Evolutionary conservation across 2,888 invertebrate genomes (phyloP), one percentile per base, ranked within the genome.

Genomic region (Chymomyza amoena): DNA sequence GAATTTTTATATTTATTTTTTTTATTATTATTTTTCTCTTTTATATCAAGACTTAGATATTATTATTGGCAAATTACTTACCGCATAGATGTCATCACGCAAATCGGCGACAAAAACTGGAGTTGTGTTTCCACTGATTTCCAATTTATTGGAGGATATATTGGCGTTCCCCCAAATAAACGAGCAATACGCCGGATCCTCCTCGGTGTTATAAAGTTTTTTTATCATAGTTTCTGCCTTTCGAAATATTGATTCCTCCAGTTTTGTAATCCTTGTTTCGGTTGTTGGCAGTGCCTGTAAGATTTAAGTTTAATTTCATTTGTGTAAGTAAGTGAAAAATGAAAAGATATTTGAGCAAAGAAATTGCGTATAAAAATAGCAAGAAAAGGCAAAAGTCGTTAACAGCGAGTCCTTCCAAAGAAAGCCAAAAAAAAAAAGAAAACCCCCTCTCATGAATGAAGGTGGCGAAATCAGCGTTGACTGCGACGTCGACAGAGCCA

Each of bases 101-200:
- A 89, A 69, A 64, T 86, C 86, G 32, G 68, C 75, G 50, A 64
- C 60, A 45, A 64, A 89, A 32, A 69, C 63, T 39, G 78, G 57
- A 25, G 78, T 73, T 51, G 75, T 63, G 68, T 78, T 69, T 45
- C 64, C 18, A 79, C 4, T 89, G 77, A 81, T 91, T 91, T 45
- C 82, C 64, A 66, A 68, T 36, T 74, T 73, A 69, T 67, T 71
- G 61, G 39, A 71, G 70, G 64, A 79, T 2, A 89, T 76, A 81
- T 91, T 91, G 39, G 82, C 65, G 72, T n/a, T n/a, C n/a, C 90
- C 91, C 90, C 90, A 91, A 77, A 91, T 87, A 81, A 89, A 88
- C 73, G 91, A 90, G 84, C 91, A 92, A 76, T 91, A 88, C 78
- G 84, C 87, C 75, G 91, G 90, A 84, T 91, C 90, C 85, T 91